Evolutionary conservation across 2,888 invertebrate genomes (phyloP).

Genomic region (Mythimna ferrago): DNA sequence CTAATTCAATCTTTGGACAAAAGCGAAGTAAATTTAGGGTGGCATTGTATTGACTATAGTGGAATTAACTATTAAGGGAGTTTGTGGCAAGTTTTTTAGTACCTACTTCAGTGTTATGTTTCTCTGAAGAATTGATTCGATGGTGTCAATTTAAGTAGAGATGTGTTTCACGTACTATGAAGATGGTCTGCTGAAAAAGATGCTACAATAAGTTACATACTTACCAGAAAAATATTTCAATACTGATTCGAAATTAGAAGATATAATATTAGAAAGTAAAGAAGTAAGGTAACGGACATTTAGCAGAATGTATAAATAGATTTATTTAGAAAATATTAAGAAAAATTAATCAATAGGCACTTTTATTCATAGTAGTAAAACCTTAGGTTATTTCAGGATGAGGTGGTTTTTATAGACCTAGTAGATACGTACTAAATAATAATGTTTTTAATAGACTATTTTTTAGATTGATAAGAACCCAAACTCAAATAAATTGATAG

Average conservation of each 20-base stretch:
- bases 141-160: background rate
- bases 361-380: too few species aligned
- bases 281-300: background rate
- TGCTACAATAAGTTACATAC: background rate
- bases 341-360: background rate
- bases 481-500: background rate
- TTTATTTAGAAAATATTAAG: background rate
- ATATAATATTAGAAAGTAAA: background rate
- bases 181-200: background rate
- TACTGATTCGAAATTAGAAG: background rate
- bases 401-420: background rate
- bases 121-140: background rate
- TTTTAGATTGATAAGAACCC: background rate
- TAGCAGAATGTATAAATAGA: too few species aligned
- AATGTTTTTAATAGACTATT: background rate
- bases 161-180: background rate
- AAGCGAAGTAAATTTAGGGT: conserved; percentile 22
- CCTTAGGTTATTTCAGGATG: background rate
- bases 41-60: conserved; percentile 31
- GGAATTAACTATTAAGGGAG: background rate
- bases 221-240: too few species aligned
- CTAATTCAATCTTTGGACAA: conserved; percentile 54
- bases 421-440: too few species aligned
- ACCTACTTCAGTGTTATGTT: conserved; percentile 1
- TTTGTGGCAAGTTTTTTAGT: background rate